Evolutionary conservation across 2,797 vertebrate species (phyloP).

Genomic region (Erethizon dorsatum): DNA sequence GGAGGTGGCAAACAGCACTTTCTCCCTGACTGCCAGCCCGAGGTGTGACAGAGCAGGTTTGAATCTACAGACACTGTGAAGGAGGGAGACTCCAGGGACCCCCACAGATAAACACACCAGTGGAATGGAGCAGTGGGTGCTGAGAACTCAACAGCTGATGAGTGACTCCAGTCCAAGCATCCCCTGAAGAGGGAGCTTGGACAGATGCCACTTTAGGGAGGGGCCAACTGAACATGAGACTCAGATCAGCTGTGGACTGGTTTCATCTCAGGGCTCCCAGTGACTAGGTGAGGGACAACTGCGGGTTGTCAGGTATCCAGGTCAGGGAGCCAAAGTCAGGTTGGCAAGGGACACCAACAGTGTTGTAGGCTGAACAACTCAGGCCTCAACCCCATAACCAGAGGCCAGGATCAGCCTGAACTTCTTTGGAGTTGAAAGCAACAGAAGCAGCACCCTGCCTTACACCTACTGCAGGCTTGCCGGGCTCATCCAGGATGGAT

Average conservation of each 20-base stretch:
- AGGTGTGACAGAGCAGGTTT: neutral
- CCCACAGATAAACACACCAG: neutral
- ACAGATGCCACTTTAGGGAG: neutral
- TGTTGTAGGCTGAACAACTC: neutral
- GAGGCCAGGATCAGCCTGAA: neutral
- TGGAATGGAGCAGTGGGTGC: neutral
- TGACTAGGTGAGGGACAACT: neutral
- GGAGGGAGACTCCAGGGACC: neutral
- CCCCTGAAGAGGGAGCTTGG: neutral
- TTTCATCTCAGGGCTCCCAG: neutral
- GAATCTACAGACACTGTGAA: neutral
- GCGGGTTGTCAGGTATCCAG: neutral
- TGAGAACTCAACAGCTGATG: neutral
- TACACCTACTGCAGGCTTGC: neutral
- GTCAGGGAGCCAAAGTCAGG: neutral
- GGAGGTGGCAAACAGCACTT: neutral
- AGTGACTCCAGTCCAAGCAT: neutral
- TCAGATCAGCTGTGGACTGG: neutral
- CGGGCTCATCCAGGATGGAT: neutral
- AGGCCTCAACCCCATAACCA: neutral
- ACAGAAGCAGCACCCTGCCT: neutral
- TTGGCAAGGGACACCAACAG: neutral
- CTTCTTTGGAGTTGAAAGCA: neutral
- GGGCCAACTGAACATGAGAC: neutral
- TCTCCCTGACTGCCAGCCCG: neutral